Evolutionary conservation across 2,113 vertebrate genomes (phyloP), one percentile per base, ranked within the genome.

Genomic region (Mesembrinibis cayennensis): DNA sequence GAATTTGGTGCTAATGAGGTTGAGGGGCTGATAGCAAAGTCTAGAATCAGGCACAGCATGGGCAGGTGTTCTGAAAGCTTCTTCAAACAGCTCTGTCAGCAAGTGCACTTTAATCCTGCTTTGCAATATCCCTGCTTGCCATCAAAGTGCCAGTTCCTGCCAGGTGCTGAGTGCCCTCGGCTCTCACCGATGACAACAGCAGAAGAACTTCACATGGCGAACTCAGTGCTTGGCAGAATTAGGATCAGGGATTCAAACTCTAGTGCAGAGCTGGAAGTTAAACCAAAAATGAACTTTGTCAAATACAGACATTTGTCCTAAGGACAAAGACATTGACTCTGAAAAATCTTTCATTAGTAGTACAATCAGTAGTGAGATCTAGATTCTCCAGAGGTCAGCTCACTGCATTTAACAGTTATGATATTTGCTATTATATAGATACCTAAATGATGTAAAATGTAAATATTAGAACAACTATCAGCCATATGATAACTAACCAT

Each of bases 41-140:
- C 83, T 96, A 50, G 85, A 96, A 65, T 80, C 78, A 95, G 79
- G 79, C 79, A 90, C 50, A 93, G 74, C 84, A 85, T 95, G 94
- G 94, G 91, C 91, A 96, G 91, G 90, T 93, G 90, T 87, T 86
- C 95, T 93, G 79, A 89, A 89, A 96, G 58, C 95, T 94, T 96
- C 87, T 95, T 93, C 86, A 96, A 95, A 94, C 45, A 90, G 72
- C 66, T 95, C 95, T 81, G 74, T 94, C 87, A 94, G 65, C 95
- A 62, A 96, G 89, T 90, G 84, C 89, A 87, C 92, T 95, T 96
- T 97, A 86, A 94, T 98, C 91, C 86, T 91, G 36, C 73, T 91
- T 81, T 95, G 77, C 69, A 89, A 96, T 86, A 94, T 83, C 91
- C 56, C 77, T 87, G 81, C 93, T 89, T 69, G 91, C 87, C 89